Percentiles rank a stretch among this genome's conserved stretches.
These are phyloP conservation scores for Protophormia terraenovae DNA, from an alignment of 2,888 invertebrate species.

Conservation along the genomic window DNA sequence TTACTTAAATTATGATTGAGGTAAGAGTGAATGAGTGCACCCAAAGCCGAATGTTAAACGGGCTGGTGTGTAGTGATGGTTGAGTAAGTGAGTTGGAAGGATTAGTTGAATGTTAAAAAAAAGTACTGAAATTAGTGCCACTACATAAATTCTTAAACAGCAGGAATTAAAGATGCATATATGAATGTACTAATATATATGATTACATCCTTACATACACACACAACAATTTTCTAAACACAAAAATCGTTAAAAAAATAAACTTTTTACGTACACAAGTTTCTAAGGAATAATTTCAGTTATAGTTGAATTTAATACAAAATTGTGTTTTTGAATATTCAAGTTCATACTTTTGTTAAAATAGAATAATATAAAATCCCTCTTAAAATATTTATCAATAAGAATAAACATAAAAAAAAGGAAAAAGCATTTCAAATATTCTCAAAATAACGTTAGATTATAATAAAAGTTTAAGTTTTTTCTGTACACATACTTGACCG, in stretches of 20 bases:
- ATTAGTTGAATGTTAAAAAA: slow-evolving; percentile 36
- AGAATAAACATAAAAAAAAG: too few relatives aligned
- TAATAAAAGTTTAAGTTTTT: too few relatives aligned
- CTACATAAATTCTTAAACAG: slow-evolving; percentile 66
- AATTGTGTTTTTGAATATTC: too few relatives aligned
- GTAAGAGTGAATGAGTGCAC: slow-evolving; percentile 3
- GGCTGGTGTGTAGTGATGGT: not conserved
- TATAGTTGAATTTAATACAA: too few relatives aligned
- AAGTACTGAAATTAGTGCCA: slow-evolving; percentile 66
- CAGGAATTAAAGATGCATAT: slow-evolving; percentile 52
- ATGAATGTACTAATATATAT: slow-evolving; percentile 4
- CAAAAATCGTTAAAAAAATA: slow-evolving; percentile 9
- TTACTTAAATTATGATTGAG: slow-evolving; percentile 32
- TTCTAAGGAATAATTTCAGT: not conserved
- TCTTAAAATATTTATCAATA: too few relatives aligned
- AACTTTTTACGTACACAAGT: not conserved
- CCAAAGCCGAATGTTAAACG: not conserved
- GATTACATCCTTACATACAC: slow-evolving; percentile 13
- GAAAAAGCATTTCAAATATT: too few relatives aligned
- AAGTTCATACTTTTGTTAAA: too few relatives aligned
- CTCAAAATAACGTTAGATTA: too few relatives aligned
- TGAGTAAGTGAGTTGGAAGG: not conserved
- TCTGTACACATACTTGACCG: too few relatives aligned
- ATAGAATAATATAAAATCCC: too few relatives aligned
- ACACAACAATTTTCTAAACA: not conserved